phyloP scores from a whole-genome alignment of 2,888 invertebrate genomes.

The Hedychridium roseum region DNA sequence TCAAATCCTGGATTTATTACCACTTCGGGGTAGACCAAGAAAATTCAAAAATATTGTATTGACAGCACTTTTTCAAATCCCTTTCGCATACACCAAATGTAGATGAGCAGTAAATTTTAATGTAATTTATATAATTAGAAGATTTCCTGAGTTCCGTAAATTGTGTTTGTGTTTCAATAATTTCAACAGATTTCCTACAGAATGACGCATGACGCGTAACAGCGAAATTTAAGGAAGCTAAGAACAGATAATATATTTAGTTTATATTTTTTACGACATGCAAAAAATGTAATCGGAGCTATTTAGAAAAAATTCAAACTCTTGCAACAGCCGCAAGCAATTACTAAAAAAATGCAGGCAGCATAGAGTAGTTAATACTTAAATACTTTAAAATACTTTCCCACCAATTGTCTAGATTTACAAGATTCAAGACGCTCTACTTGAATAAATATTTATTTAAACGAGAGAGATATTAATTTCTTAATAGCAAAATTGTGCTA shows the following conservation, averaged over 20 bases:
- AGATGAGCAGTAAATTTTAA: background rate
- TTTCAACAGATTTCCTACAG: too few relatives aligned
- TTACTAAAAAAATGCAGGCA: background rate
- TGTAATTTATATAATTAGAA: background rate
- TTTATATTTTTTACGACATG: too few relatives aligned
- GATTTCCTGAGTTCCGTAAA: background rate
- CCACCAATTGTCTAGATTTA: conserved; percentile 1
- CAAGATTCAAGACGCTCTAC: conserved; percentile 7
- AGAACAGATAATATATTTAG: too few relatives aligned
- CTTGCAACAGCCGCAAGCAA: background rate
- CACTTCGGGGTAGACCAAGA: too few relatives aligned
- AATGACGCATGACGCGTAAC: too few relatives aligned
- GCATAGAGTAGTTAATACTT: background rate
- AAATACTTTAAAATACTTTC: background rate
- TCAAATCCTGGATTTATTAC: too few relatives aligned
- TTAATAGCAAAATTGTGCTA: too few relatives aligned
- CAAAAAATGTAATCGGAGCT: too few relatives aligned
- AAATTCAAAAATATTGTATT: background rate
- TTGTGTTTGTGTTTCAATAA: background rate
- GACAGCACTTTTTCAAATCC: background rate
- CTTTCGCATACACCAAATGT: background rate
- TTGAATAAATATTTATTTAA: conserved; percentile 7
- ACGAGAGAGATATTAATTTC: conserved; percentile 8
- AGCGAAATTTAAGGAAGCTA: too few relatives aligned
- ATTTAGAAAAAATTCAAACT: background rate